Base-by-base conservation (phyloP, 2,797 vertebrate species). In the Lepus oiostolus region DNA sequence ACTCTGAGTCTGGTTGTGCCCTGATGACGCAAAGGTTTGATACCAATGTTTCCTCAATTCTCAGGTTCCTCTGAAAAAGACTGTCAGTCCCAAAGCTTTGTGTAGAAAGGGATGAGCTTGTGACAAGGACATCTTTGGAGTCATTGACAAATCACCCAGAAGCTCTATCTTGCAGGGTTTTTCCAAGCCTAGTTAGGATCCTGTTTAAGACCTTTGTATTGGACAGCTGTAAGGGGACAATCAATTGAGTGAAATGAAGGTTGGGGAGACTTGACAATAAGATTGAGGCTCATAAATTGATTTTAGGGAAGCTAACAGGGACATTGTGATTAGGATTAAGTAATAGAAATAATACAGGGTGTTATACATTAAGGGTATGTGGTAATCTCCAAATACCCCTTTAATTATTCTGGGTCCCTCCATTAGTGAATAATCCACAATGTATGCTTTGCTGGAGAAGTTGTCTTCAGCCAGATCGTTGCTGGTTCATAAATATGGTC, bases 201-300 rank as follows among this genome's bases (percentile, higher is more conserved):
- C 50, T 70, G 8, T 8, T 42, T 85, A 3, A 62, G 28, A 42
- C 5, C 9, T 60, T 80, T 28, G n/a, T 50, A 50, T 86, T 8
- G 11, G 75, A 38, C 24, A 67, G 42, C 50, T 75, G 3, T 42
- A 76, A 76, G n/a, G n/a, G 28, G 2, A 32, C 5, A 58, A 32
- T 4, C 0, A 42, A 21, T 62, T 2, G 28, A 0, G 0, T 30
- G 54, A 13, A 35, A 47, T 24, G 28, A 81, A 16, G 4, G 3
- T 62, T 32, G 28, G 26, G 12, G 1, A 81, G 54, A 60, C 13
- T n/a, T 58, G 50, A 24, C 28, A 24, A 83, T 7, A 35, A 17
- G 28, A 30, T 1, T 24, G 12, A 74, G 12, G 32, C 17, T 30
- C 9, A 16, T 63, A 72, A 32, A 5, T 47, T 54, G 28, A 47